Evolutionary conservation across 2,888 invertebrate genomes (phyloP), one percentile per base, ranked within the genome.

Genomic region (Xylota sylvarum): DNA sequence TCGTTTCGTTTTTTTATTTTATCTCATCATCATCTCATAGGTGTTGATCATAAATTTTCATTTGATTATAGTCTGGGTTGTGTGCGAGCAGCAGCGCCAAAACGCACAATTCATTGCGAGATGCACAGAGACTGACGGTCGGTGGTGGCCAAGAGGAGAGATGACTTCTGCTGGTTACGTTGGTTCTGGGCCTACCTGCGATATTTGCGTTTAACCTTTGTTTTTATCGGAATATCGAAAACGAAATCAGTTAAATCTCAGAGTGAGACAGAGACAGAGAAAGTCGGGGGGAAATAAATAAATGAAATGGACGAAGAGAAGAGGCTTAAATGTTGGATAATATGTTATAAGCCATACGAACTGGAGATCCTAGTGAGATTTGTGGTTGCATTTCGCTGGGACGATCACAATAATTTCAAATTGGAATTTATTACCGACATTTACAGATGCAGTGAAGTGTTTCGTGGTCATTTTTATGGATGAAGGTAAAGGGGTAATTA

Each of bases 11-110:
- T 72, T n/a, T 74, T 76, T 76, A 70, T 80, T 83, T 88, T 85
- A 85, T 87, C 83, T 86, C 69, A 78, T 87, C 78, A 73, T 80
- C 86, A 88, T 88, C 90, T 90, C 89, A 89, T 90, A 91, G 91
- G 92, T 92, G 92, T 91, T 91, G 91, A 91, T 92, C 92, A 92
- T 91, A 91, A 91, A 91, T 91, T 91, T 90, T 91, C 90, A 90
- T 91, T 91, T 90, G 90, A 90, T 91, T 90, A 91, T 91, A 89
- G 90, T 46, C 69, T 32, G 43, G 48, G 40, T 56, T 64, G 65
- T 58, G 60, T 67, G 77, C 10, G 72, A 81, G 81, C 72, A 70
- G 37, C 77, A 82, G 55, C 76, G 67, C 60, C 60, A 73, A 82
- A 86, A 86, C 50, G 77, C 67, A 82, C 78, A 82, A 73, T 62